A percentile compares a stretch with the other conserved stretches of the same genome.
These are phyloP conservation scores for Ceratina calcarata DNA, from an alignment of 1,140 invertebrate species.

Conservation along the genomic window DNA sequence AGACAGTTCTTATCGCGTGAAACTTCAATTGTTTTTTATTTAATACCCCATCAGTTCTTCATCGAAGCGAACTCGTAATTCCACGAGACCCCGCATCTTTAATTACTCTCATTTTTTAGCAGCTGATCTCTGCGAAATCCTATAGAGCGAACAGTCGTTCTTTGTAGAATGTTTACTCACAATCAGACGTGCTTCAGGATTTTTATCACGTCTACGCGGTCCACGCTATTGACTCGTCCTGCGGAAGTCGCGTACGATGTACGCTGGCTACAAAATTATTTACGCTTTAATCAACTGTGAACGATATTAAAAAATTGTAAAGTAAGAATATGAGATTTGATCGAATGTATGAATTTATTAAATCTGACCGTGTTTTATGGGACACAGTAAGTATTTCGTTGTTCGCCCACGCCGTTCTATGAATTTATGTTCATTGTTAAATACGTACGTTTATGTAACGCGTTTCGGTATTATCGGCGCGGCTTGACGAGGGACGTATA, in stretches of 20 bases:
- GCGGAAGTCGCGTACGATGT: neutral
- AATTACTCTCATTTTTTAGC: neutral
- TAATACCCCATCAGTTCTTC: no score
- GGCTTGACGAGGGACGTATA: neutral
- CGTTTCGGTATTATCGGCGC: neutral
- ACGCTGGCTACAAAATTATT: no score
- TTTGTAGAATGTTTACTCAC: neutral
- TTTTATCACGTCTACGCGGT: neutral
- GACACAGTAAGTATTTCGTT: neutral
- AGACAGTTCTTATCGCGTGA: no score
- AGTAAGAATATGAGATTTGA: neutral
- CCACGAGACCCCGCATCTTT: neutral
- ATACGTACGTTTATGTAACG: constrained; percentile 9
- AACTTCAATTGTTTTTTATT: no score
- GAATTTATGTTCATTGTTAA: constrained; percentile 20
- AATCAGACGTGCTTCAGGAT: neutral
- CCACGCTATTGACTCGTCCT: neutral
- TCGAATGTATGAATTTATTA: neutral
- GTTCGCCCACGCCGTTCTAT: neutral
- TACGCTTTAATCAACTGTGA: no score
- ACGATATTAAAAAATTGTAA: no score
- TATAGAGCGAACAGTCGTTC: neutral
- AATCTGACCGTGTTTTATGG: constrained; percentile 16
- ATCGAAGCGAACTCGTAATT: no score
- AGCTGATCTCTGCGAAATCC: neutral